Base-by-base conservation (phyloP, 2,888 invertebrate genomes). In the Myopa testacea region DNA sequence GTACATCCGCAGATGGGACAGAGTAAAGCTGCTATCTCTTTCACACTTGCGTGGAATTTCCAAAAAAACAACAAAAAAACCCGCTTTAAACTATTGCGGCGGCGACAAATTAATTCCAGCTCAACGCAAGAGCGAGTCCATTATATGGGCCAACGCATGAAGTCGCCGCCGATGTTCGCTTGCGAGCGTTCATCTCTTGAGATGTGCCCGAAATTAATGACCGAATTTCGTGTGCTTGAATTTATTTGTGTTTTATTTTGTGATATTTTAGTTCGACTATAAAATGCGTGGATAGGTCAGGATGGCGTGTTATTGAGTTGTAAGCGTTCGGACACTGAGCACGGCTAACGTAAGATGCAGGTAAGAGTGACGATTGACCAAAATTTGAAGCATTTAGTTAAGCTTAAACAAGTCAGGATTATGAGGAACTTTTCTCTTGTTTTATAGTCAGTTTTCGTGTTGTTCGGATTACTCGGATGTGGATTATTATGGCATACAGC, bases 261-360 rank as follows among this genome's bases (percentile, higher is more conserved):
- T 50, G 14, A 40, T 68, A 68, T 75, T 70, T 78, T 75, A 80
- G 81, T 80, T 82, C 82, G 75, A 82, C 84, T 88, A 88, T 88
- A 88, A 88, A 88, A 85, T 84, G 83, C 84, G 84, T 82, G 81
- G 82, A 80, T 79, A 82, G 84, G 83, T 85, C 85, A 85, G 80
- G 79, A 81, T 79, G 84, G 81, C 78, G 81, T 82, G 86, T 85
- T 88, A 88, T 87, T 88, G 82, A 82, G 85, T 84, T 83, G 87
- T 88, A 85, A 86, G 85, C 83, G 83, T 81, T 84, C 83, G 85
- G 84, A 83, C 84, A 82, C 81, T 81, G 84, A 82, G 83, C 85
- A 84, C 84, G 83, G 85, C 86, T 85, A 84, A 84, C 87, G 82
- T 78, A 85, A 83, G 78, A 88, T 88, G 87, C 86, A 84, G 84